Evolutionary conservation across 2,797 vertebrate species (phyloP).

Genomic region (Notolepis coatsorum): DNA sequence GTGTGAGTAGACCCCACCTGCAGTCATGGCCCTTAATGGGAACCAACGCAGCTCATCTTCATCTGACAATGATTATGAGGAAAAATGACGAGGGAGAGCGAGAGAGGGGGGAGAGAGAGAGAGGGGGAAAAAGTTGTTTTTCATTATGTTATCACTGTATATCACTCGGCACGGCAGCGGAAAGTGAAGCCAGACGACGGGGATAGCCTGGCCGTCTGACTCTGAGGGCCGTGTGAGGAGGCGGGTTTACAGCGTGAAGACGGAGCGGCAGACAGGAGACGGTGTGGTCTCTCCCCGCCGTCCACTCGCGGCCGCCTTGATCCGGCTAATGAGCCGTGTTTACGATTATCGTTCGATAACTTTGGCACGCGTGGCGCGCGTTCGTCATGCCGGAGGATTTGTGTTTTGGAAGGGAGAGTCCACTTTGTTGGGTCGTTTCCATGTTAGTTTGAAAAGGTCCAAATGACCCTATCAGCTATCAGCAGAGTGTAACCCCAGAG

Average conservation of each 20-base stretch:
- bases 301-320: constrained; percentile 18
- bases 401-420: constrained; percentile 9
- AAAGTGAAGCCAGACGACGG: constrained; percentile 30
- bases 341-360: constrained; percentile 19
- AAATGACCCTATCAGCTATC: constrained; percentile 2
- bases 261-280: constrained; percentile 39
- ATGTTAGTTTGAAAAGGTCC: constrained; percentile 13
- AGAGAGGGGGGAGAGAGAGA: constrained; percentile 27
- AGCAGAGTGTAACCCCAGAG: constrained; percentile 7
- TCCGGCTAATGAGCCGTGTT: constrained; percentile 30
- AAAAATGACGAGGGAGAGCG: constrained; percentile 29
- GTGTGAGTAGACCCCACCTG: constrained; percentile 32
- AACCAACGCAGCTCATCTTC: constrained; percentile 28
- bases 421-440: constrained; percentile 14
- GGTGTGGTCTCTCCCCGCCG: neutral
- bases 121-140: constrained; percentile 38
- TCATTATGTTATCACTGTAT: constrained; percentile 51
- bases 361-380: no score
- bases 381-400: constrained; percentile 33
- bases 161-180: constrained; percentile 40
- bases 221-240: constrained; percentile 22
- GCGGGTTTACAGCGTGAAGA: constrained; percentile 41
- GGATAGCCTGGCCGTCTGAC: constrained; percentile 55
- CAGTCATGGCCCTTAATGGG: constrained; percentile 32
- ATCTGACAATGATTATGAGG: constrained; percentile 58